A percentile compares a stretch with the other conserved stretches of the same genome.
phyloP scores from a whole-genome alignment of 2,797 vertebrate genomes.

The Galago senegalensis region DNA sequence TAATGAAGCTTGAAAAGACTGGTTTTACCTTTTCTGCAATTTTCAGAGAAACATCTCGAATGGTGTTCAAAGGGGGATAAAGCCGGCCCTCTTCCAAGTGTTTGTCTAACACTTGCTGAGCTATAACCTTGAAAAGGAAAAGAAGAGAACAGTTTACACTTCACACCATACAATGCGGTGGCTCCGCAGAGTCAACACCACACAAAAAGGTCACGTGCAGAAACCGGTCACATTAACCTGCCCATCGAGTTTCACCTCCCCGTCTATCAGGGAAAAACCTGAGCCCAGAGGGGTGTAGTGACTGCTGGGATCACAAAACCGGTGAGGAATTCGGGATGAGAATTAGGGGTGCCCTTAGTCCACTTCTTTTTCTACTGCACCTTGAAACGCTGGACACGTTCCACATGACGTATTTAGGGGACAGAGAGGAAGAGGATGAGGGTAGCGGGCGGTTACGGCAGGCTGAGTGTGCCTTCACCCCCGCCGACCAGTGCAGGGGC shows the following conservation, averaged over 20 bases:
- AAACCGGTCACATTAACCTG: neutral
- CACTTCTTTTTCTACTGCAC: neutral
- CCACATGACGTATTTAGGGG: neutral
- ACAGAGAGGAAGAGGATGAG: neutral
- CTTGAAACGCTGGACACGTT: neutral
- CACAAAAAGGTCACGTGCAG: neutral
- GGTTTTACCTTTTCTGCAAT: slow-evolving; percentile 94
- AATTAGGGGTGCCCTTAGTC: neutral
- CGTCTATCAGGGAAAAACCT: neutral
- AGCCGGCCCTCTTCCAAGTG: slow-evolving; percentile 96
- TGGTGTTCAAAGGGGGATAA: slow-evolving; percentile 95
- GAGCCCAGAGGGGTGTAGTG: neutral
- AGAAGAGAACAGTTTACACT: neutral
- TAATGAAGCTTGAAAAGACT: neutral
- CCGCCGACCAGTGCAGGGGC: neutral
- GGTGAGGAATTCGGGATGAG: neutral
- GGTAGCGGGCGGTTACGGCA: accelerated
- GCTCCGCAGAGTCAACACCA: neutral
- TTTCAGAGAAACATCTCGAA: slow-evolving; percentile 94
- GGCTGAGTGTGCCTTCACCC: accelerated
- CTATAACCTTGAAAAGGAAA: slow-evolving; percentile 91
- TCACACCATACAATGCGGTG: neutral
- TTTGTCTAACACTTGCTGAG: slow-evolving; percentile 94
- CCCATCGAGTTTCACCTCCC: neutral
- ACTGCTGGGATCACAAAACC: neutral